phyloP scores from a whole-genome alignment of 1,140 invertebrate genomes.

The Trichonephila clavipes region DNA sequence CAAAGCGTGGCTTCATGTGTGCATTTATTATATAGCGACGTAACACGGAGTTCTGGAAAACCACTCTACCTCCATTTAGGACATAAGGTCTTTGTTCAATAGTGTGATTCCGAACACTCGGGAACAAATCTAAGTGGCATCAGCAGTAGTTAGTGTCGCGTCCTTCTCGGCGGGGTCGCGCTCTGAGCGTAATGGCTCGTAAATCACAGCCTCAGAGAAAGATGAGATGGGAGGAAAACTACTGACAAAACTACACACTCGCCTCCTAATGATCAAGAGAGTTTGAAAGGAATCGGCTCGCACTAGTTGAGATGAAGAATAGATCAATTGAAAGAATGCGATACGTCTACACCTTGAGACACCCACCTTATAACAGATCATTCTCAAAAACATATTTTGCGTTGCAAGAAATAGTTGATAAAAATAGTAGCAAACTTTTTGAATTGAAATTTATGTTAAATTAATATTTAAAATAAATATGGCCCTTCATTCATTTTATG shows the following conservation, averaged over 20 bases:
- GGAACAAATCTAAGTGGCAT: slow-evolving; percentile 34
- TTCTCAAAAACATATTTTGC: too few relatives aligned
- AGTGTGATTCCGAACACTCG: slow-evolving; percentile 17
- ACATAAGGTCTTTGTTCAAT: slow-evolving; percentile 30
- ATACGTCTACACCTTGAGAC: neutral
- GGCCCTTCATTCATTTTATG: too few relatives aligned
- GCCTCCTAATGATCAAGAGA: slow-evolving; percentile 13
- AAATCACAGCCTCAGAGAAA: slow-evolving; percentile 32
- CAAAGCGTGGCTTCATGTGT: neutral
- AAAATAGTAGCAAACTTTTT: too few relatives aligned
- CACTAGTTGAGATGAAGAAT: neutral
- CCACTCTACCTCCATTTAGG: slow-evolving; percentile 38
- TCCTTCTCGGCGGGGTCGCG: slow-evolving; percentile 20
- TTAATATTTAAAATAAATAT: too few relatives aligned
- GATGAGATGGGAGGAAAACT: slow-evolving; percentile 50
- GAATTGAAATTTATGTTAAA: too few relatives aligned
- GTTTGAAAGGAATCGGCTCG: slow-evolving; percentile 32
- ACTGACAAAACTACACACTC: slow-evolving; percentile 1
- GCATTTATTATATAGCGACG: slow-evolving; percentile 20
- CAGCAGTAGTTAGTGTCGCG: slow-evolving; percentile 50
- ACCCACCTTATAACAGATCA: too few relatives aligned
- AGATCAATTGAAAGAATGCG: neutral
- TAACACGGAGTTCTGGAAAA: slow-evolving; percentile 13
- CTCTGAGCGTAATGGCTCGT: slow-evolving; percentile 26
- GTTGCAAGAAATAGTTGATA: too few relatives aligned